Conservation (phyloP, 2,888 invertebrate species). For the Epistrophella euchroma region DNA sequence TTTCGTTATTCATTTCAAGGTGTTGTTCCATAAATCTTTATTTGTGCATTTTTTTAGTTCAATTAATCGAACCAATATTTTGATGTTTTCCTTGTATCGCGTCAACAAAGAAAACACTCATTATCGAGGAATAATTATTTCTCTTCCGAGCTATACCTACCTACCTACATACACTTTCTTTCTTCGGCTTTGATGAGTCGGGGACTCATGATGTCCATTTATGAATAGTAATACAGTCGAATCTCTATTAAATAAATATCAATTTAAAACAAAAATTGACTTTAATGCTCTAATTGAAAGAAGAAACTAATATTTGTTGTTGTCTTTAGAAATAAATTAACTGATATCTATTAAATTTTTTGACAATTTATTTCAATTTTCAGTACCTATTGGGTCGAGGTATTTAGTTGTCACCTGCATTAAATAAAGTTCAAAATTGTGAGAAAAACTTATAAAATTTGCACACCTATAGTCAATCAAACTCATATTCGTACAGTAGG, state of each 20-base stretch:
- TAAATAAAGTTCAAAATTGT: too few relatives aligned
- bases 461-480: too few relatives aligned
- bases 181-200: not conserved
- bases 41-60: constrained; percentile 52
- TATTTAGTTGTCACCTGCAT: too few relatives aligned
- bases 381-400: too few relatives aligned
- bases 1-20: constrained; percentile 46
- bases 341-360: not conserved
- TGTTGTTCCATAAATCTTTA: constrained; percentile 58
- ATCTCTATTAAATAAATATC: not conserved
- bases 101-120: constrained; percentile 6
- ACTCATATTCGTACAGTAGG: too few relatives aligned
- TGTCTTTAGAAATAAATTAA: not conserved
- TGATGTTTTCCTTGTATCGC: constrained; percentile 3
- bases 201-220: not conserved
- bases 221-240: constrained; percentile 20
- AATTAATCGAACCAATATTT: constrained; percentile 16
- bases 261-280: not conserved
- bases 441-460: too few relatives aligned
- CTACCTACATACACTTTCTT: not conserved
- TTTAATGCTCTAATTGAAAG: not conserved
- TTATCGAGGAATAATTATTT: not conserved
- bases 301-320: not conserved
- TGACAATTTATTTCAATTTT: too few relatives aligned
- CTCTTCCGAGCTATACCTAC: constrained; percentile 14